A percentile compares a stretch with the other conserved stretches of the same genome.
These are phyloP conservation scores for Zaprionus ornatus DNA, from an alignment of 1,140 invertebrate species.

Conservation along the genomic window DNA sequence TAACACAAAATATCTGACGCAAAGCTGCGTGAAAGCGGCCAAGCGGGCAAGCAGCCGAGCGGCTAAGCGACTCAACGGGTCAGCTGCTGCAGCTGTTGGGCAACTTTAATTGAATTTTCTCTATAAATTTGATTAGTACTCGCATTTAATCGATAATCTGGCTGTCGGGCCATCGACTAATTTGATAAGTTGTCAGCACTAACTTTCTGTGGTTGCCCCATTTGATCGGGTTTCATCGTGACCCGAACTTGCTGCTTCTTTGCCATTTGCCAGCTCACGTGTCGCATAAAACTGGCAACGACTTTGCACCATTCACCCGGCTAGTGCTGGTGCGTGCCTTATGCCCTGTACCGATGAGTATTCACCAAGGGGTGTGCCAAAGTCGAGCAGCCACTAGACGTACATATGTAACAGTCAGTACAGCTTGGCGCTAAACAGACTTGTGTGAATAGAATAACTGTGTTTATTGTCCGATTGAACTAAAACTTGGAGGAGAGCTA, in stretches of 20 bases:
- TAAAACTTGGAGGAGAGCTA: too few species aligned
- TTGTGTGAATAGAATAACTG: too few species aligned
- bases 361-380: neutral
- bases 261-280: conserved; percentile 49
- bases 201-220: conserved; percentile 26
- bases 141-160: conserved; percentile 66
- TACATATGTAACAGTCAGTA: too few species aligned
- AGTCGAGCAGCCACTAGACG: neutral
- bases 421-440: too few species aligned
- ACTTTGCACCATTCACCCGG: conserved; percentile 35
- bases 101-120: conserved; percentile 75
- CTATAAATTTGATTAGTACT: conserved; percentile 68
- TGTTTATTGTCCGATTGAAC: too few species aligned
- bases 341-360: conserved; percentile 9
- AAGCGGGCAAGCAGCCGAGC: neutral
- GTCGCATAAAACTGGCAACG: conserved; percentile 60
- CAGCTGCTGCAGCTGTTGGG: conserved; percentile 35
- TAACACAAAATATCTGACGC: conserved; percentile 1
- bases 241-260: conserved; percentile 34
- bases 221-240: conserved; percentile 1
- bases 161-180: conserved; percentile 47
- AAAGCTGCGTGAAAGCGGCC: conserved; percentile 6
- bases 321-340: neutral
- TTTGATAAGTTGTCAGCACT: conserved; percentile 65
- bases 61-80: neutral